Base-by-base conservation (phyloP, 2,113 vertebrate genomes). In the Rhea americana region DNA sequence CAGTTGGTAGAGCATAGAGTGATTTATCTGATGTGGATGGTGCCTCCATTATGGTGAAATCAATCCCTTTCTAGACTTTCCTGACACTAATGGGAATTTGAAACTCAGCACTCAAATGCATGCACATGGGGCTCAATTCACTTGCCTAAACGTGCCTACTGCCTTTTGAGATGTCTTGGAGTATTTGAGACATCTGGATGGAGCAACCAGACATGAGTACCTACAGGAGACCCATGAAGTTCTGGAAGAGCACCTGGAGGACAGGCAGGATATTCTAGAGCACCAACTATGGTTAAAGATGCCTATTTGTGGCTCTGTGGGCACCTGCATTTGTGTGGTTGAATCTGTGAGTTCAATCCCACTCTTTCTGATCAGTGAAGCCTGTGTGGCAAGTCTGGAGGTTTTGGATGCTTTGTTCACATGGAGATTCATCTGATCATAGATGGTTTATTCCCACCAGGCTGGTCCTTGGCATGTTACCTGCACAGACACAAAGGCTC, bases 171-270 rank as follows among this genome's bases (percentile, higher is more conserved):
- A 4, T 3, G 3, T 37, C 72, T 81, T 85, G 59, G 20, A 41
- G 39, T 47, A 28, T 35, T 59, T 80, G 63, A 83, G 68, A 37
- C 76, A 28, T 48, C 45, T 61, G 66, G 41, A 26, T 79, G 87
- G 72, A 53, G 82, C 45, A 85, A 19, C 56, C 45, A 87, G 93
- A 75, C 32, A 0, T 4, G 32, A 20, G 89, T 76, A 47, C 13
- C 78, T 55, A 25, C 55, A 71, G 70, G 26, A 66, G 55, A 58
- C 2, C 56, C 0, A 0, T 35, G 79, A 1, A 0, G 39, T 53
- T 68, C 91, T 90, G 68, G 65, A 83, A 67, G 30, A 90, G 56
- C 80, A 45, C 8, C 35, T 26, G 12, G 75, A 92, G 89, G 30
- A 89, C 70, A 82, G 91, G 59, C 65, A 86, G 94, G 51, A 13